Percentiles rank a stretch among this genome's conserved stretches.
phyloP scores from a whole-genome alignment of 2,797 vertebrate genomes.

The Poeciliopsis paucimaculata region DNA sequence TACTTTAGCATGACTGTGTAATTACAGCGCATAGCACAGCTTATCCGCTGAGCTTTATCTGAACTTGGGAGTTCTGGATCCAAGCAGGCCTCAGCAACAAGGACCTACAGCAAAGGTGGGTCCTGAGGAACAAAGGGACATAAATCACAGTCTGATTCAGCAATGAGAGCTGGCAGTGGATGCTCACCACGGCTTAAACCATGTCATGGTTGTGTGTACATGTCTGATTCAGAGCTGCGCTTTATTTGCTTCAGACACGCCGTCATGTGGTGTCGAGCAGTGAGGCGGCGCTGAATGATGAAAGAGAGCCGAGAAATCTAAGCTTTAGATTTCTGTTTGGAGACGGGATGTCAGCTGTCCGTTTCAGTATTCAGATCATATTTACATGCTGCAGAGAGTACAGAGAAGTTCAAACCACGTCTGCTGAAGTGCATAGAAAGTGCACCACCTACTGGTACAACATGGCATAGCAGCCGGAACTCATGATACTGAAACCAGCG shows the following conservation, averaged over 20 bases:
- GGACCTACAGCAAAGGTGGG: neutral
- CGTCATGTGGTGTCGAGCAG: neutral
- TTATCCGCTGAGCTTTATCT: conserved; percentile 39
- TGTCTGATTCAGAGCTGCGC: neutral
- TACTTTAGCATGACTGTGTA: conserved; percentile 44
- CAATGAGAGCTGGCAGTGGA: neutral
- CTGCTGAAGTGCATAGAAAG: neutral
- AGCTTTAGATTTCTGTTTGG: neutral
- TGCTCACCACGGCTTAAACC: neutral
- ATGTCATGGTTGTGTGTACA: neutral
- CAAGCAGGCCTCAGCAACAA: conserved; percentile 3
- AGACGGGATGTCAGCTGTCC: neutral
- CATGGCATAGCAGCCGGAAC: neutral
- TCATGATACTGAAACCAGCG: neutral
- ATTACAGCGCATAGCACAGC: conserved; percentile 42
- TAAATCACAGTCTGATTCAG: neutral
- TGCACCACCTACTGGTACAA: conserved; percentile 64
- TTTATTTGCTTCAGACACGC: conserved; percentile 10
- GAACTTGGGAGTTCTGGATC: neutral
- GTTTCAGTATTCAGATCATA: conserved; percentile 1
- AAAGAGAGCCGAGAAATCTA: neutral
- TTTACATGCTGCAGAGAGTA: neutral
- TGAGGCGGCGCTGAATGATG: conserved; percentile 1
- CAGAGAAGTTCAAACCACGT: neutral
- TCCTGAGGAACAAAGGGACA: neutral